Conservation (phyloP, 2,888 invertebrate genomes). For the Dasypolia templi region DNA sequence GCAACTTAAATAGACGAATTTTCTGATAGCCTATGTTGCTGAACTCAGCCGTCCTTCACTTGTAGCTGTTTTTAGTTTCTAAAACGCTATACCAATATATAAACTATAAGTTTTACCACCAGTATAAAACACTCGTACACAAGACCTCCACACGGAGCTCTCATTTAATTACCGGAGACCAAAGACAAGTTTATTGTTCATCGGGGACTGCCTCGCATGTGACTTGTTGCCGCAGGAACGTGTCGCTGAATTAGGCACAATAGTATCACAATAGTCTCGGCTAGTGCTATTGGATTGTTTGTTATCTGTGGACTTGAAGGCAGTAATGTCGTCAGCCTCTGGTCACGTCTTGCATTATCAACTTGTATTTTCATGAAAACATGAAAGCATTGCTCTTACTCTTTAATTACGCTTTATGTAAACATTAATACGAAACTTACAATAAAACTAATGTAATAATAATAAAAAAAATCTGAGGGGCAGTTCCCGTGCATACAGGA, state of each 20-base stretch:
- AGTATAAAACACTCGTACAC: slow-evolving; percentile 20
- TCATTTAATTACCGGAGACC: slow-evolving; percentile 43
- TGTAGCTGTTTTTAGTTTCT: not conserved
- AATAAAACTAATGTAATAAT: not conserved
- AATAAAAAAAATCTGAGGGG: not conserved
- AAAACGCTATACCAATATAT: not conserved
- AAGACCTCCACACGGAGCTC: slow-evolving; percentile 9
- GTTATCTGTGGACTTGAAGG: slow-evolving; percentile 1
- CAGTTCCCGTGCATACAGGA: no score
- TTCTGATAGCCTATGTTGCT: no score
- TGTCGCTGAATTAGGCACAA: not conserved
- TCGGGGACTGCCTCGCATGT: slow-evolving; percentile 18
- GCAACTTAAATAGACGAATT: no score
- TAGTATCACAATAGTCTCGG: not conserved
- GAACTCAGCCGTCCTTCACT: no score
- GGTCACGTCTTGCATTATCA: not conserved
- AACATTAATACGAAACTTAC: not conserved
- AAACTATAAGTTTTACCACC: not conserved
- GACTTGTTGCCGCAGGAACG: slow-evolving; percentile 46
- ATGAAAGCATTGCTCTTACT: not conserved
- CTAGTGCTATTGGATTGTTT: not conserved
- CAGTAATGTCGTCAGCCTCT: not conserved
- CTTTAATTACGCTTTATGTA: not conserved
- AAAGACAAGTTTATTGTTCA: slow-evolving; percentile 44
- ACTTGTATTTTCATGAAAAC: not conserved